A percentile compares a stretch with the other conserved stretches of the same genome.
Conservation (phyloP, 2,888 invertebrate genomes). For the Clusia tigrina region DNA sequence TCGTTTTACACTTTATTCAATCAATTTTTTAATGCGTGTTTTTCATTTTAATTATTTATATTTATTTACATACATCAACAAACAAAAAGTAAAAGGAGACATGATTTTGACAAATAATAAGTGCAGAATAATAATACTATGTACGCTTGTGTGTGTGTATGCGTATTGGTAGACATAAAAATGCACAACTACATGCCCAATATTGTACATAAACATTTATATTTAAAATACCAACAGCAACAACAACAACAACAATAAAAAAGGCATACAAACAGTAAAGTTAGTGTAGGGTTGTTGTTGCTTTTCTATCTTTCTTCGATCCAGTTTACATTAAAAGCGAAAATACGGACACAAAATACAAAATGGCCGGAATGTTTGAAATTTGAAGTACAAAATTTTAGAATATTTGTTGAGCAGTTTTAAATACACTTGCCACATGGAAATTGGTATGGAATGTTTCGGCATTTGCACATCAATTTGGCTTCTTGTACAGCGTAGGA, state of each 20-base stretch:
- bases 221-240: no score
- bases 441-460: conserved; percentile 17
- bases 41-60: conserved; percentile 55
- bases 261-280: no score
- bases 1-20: conserved; percentile 58
- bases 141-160: conserved; percentile 43
- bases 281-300: conserved; percentile 46
- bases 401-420: neutral
- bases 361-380: conserved; percentile 50
- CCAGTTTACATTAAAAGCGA: neutral
- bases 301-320: conserved; percentile 9
- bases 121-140: conserved; percentile 53
- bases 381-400: neutral
- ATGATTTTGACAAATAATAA: conserved; percentile 55
- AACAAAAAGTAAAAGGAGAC: conserved; percentile 53
- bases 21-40: conserved; percentile 54
- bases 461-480: conserved; percentile 6
- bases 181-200: conserved; percentile 5
- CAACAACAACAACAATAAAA: conserved; percentile 25
- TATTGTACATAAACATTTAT: neutral
- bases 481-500: conserved; percentile 1
- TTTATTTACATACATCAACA: conserved; percentile 57
- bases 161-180: conserved; percentile 21
- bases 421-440: neutral
- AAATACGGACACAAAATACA: conserved; percentile 7